Evolutionary conservation across 2,888 invertebrate genomes (phyloP), one percentile per base, ranked within the genome.

Genomic region (Synergus laeviventris): DNA sequence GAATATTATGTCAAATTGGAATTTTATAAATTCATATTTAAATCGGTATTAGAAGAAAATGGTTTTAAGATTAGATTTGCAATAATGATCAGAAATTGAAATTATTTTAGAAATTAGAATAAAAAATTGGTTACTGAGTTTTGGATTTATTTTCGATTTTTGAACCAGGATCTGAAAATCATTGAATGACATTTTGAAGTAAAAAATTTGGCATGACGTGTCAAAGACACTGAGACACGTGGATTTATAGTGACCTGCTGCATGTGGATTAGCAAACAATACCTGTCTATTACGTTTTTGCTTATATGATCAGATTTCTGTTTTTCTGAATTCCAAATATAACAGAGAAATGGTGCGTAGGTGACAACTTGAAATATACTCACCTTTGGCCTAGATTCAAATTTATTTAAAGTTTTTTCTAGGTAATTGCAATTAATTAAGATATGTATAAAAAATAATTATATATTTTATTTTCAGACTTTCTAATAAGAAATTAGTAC

Each of bases 241-340:
- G 77, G 79, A 77, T 76, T n/a, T 49, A 56, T 73, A 73, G 11
- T 80, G 82, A 83, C 78, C 74, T 59, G 78, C 18, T 74, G 62
- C 36, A 38, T 59, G 36, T 54, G 21, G 31, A 84, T 82, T 83
- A 78, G 78, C 82, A 83, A 81, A 83, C 84, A 84, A 82, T 83
- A 45, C 45, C 24, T 4, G 11, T 64, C 18, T 70, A 60, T 75
- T 76, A 38, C 74, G 73, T 74, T 59, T 3, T 4, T 12, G 21
- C 21, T 14, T 59, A 18, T 59, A 11, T 24, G 59, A 14, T 59
- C 3, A 21, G 24, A 24, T 59, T 59, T 59, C 56, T 56, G 56
- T 3, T 21, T 56, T 11, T 21, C 21, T 21, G 21, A 56, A 56
- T 8, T 56, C 21, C 59, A 14, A 59, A 12, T 59, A 11, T 24